Percentiles rank a stretch among this genome's conserved stretches.
phyloP scores from a whole-genome alignment of 30 jellyfish, hydroid and myxozoan species.

The Aurelia coerulea region DNA sequence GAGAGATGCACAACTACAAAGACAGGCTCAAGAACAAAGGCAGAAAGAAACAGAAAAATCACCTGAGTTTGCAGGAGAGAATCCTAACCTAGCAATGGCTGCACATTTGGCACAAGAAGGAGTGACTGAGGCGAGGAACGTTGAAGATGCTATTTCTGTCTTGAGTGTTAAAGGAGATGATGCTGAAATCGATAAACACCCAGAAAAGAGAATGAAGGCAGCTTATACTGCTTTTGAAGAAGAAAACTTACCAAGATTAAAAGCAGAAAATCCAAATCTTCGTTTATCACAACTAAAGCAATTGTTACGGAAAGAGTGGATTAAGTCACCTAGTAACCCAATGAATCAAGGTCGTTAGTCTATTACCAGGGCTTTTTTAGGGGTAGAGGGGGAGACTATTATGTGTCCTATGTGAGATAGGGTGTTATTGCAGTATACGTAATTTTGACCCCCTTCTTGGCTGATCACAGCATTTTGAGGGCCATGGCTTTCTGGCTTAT shows the following conservation, averaged over 20 bases:
- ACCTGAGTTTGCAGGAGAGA: slow-evolving; percentile 66
- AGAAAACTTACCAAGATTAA: slow-evolving; percentile 75
- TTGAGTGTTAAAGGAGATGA: slow-evolving; percentile 54
- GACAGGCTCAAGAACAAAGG: slow-evolving; percentile 32
- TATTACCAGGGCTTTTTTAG: no score
- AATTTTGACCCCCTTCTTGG: no score
- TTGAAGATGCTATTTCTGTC: slow-evolving; percentile 87
- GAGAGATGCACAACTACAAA: slow-evolving; percentile 38
- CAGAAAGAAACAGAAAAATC: slow-evolving; percentile 36
- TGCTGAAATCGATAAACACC: slow-evolving; percentile 61
- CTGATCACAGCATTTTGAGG: no score
- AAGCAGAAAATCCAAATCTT: slow-evolving; percentile 82
- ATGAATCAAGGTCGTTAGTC: slow-evolving; percentile 57
- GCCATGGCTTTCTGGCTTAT: no score
- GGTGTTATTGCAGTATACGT: no score
- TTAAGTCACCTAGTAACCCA: slow-evolving; percentile 90
- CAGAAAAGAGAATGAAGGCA: slow-evolving; percentile 94
- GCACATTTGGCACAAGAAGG: slow-evolving; percentile 76
- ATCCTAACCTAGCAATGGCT: slow-evolving; percentile 90
- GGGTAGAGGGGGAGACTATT: no score
- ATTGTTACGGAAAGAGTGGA: slow-evolving; percentile 84
- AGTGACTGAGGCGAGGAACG: slow-evolving; percentile 79
- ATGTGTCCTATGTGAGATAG: no score
- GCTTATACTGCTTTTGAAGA: slow-evolving; percentile 85
- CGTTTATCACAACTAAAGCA: slow-evolving; percentile 85